phyloP scores from a whole-genome alignment of 2,113 vertebrate species.

The Callithrix jacchus region DNA sequence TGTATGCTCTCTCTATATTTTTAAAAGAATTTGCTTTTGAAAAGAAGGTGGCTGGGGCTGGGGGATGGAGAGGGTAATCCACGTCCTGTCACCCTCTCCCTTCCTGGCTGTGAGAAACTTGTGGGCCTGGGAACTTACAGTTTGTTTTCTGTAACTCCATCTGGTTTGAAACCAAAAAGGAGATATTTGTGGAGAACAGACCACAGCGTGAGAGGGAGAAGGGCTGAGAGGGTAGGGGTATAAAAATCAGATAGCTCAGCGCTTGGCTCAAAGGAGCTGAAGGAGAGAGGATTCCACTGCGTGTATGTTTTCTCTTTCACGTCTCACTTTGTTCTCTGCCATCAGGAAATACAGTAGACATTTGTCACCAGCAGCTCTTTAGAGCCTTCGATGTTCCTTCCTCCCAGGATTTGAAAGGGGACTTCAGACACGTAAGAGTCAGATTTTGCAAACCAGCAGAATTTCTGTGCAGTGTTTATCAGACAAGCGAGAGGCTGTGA shows the following conservation, averaged over 20 bases:
- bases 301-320: conserved; percentile 53
- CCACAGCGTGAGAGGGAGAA: not conserved
- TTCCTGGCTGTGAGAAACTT: conserved; percentile 66
- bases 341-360: conserved; percentile 70
- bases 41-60: not conserved
- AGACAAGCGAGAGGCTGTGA: conserved; percentile 27
- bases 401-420: conserved; percentile 27
- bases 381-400: conserved; percentile 46
- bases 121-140: conserved; percentile 35
- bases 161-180: conserved; percentile 38
- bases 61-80: not conserved
- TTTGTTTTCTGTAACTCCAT: conserved; percentile 51
- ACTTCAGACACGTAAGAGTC: conserved; percentile 48
- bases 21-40: conserved; percentile 56
- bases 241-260: conserved; percentile 54
- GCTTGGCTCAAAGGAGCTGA: conserved; percentile 27
- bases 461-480: conserved; percentile 69
- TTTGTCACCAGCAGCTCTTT: conserved; percentile 70
- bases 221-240: not conserved
- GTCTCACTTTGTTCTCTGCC: conserved; percentile 43
- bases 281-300: not conserved
- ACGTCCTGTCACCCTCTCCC: not conserved
- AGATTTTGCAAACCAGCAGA: conserved; percentile 62
- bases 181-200: conserved; percentile 49
- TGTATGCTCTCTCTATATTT: conserved; percentile 42